Conservation (phyloP, 2,797 vertebrate genomes). For the Spatula versicolor region DNA sequence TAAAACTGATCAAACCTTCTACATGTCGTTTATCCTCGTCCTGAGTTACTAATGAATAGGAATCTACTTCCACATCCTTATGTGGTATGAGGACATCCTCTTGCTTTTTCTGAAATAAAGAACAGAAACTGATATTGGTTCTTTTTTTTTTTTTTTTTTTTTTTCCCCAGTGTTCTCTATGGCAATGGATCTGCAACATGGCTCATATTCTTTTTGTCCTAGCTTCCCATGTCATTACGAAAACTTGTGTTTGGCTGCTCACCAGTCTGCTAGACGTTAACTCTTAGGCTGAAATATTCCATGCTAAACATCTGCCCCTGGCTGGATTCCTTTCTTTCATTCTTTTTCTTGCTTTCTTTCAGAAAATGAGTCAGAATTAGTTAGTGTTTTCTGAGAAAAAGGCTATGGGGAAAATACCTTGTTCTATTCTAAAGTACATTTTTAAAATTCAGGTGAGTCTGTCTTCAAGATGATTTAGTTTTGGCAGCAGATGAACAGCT, state of each 20-base stretch:
- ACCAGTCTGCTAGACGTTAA: constrained; percentile 2
- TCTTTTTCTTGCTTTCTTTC: constrained; percentile 1
- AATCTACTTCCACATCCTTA: background rate
- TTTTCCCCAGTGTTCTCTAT: background rate
- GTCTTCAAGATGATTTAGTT: background rate
- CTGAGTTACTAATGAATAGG: background rate
- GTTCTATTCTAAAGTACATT: background rate
- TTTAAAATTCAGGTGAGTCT: background rate
- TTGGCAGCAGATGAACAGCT: constrained; percentile 17
- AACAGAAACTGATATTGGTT: background rate
- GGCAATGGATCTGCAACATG: background rate
- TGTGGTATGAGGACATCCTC: background rate
- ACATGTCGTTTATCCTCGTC: background rate
- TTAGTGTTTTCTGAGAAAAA: constrained; percentile 50
- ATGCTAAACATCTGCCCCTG: constrained; percentile 48
- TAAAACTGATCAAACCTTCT: background rate
- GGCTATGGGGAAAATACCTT: constrained; percentile 49
- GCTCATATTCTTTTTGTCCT: constrained; percentile 19
- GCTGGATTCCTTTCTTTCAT: constrained; percentile 57
- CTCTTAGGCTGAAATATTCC: constrained; percentile 25
- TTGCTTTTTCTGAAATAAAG: background rate
- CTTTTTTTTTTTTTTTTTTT: background rate
- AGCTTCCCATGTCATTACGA: background rate
- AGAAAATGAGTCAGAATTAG: constrained; percentile 59
- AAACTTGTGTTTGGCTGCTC: constrained; percentile 22